A percentile compares a stretch with the other conserved stretches of the same genome.
These are phyloP conservation scores for Scaptomyza caliginosa DNA, from an alignment of 2,888 invertebrate genomes.

Conservation along the genomic window DNA sequence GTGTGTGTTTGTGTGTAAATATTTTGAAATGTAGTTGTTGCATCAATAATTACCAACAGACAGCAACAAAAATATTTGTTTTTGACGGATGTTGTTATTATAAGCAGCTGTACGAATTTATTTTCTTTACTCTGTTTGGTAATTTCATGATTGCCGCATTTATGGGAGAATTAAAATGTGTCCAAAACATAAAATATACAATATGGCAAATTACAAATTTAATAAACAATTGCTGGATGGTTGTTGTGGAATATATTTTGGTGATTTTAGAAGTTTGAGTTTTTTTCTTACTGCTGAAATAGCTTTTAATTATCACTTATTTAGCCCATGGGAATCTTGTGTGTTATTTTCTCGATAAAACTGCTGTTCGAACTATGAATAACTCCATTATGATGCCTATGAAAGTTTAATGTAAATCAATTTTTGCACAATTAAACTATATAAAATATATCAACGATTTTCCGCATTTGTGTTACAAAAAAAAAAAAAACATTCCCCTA, in stretches of 20 bases:
- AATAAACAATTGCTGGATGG: no score
- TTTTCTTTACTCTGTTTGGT: slow-evolving; percentile 1
- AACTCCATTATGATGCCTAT: no score
- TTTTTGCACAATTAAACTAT: no score
- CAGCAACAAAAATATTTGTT: neutral
- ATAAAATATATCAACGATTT: no score
- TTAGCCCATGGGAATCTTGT: neutral
- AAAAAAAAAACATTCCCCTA: no score
- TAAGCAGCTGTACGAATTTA: slow-evolving; percentile 40
- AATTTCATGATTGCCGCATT: slow-evolving; percentile 35
- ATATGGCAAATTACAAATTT: neutral
- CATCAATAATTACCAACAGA: slow-evolving; percentile 32
- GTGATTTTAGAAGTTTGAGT: neutral
- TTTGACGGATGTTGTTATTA: slow-evolving; percentile 47
- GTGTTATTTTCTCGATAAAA: no score
- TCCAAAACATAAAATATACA: neutral
- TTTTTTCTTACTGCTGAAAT: neutral
- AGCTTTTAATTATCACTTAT: neutral
- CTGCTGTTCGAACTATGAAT: no score
- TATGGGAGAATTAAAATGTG: neutral
- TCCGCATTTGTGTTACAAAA: slow-evolving; percentile 11
- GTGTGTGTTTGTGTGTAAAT: slow-evolving; percentile 32
- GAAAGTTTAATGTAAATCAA: no score
- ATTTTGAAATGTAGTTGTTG: slow-evolving; percentile 46
- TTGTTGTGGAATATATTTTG: no score